Evolutionary conservation across 2,888 invertebrate genomes (phyloP).

Genomic region (Smittia sp.): DNA sequence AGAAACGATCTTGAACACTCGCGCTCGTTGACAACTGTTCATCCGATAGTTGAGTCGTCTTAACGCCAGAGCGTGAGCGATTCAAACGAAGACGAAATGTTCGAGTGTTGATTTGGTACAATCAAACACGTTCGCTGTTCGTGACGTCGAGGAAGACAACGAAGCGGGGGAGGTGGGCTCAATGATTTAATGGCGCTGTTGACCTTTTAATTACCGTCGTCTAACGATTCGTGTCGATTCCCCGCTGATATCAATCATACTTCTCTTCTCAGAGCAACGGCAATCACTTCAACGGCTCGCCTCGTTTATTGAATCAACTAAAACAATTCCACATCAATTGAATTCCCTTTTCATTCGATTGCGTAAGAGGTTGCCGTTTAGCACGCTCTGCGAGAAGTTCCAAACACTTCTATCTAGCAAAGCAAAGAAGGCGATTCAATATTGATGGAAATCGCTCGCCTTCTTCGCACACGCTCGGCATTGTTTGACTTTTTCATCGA

Average conservation of each 20-base stretch:
- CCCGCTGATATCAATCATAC: too few species aligned
- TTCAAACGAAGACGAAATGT: too few species aligned
- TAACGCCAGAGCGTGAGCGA: too few species aligned
- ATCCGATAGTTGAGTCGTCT: too few species aligned
- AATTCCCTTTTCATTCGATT: not conserved
- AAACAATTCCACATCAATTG: not conserved
- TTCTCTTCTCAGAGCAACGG: too few species aligned
- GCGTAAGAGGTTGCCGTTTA: not conserved
- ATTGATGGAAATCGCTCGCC: not conserved
- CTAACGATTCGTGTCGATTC: not conserved
- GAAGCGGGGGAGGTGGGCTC: not conserved
- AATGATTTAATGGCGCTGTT: not conserved
- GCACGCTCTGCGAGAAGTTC: not conserved
- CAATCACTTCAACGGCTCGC: too few species aligned
- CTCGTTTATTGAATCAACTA: not conserved
- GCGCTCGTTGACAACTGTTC: too few species aligned
- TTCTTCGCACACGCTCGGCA: not conserved
- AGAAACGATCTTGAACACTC: too few species aligned
- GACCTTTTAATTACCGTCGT: constrained; percentile 26
- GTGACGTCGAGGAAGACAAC: not conserved
- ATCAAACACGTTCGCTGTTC: not conserved
- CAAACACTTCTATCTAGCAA: not conserved
- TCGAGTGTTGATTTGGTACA: not conserved
- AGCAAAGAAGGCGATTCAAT: not conserved
- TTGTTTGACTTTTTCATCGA: not conserved